A percentile compares a stretch with the other conserved stretches of the same genome.
These are phyloP conservation scores for Cheilosia vernalis DNA, from an alignment of 2,888 invertebrate species.

Conservation along the genomic window DNA sequence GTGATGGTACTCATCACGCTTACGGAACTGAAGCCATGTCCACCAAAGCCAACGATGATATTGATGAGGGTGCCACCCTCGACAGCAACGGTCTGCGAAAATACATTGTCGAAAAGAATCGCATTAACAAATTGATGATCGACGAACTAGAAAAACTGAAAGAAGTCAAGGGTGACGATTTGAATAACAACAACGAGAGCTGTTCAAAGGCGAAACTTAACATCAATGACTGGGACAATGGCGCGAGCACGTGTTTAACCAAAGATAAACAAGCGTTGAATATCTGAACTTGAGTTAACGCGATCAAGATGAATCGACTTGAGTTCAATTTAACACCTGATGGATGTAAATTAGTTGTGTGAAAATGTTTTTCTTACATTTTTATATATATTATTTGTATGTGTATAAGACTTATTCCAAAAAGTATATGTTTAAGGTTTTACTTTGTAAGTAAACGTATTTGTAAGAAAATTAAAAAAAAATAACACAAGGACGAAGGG, in stretches of 20 bases:
- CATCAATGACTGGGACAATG: conserved; percentile 57
- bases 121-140: conserved; percentile 73
- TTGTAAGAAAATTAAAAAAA: conserved; percentile 30
- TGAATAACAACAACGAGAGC: conserved; percentile 75
- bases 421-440: conserved; percentile 72
- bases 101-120: conserved; percentile 77
- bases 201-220: conserved; percentile 57
- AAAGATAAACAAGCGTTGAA: conserved; percentile 70
- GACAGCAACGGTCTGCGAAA: conserved; percentile 71
- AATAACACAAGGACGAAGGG: conserved; percentile 3
- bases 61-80: conserved; percentile 52
- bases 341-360: conserved; percentile 64
- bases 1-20: conserved; percentile 87
- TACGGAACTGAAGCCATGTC: conserved; percentile 81
- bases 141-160: conserved; percentile 74
- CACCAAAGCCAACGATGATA: conserved; percentile 43
- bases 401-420: conserved; percentile 74
- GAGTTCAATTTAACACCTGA: conserved; percentile 63
- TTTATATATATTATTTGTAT: conserved; percentile 52
- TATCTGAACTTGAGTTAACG: conserved; percentile 34
- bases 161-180: conserved; percentile 68
- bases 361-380: conserved; percentile 52
- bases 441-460: conserved; percentile 59
- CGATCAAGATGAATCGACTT: conserved; percentile 16
- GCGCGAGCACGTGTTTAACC: conserved; percentile 67